These are phyloP conservation scores for Aspidoscelis tigris DNA, from an alignment of 2,113 vertebrate genomes.

Conservation along the genomic window DNA sequence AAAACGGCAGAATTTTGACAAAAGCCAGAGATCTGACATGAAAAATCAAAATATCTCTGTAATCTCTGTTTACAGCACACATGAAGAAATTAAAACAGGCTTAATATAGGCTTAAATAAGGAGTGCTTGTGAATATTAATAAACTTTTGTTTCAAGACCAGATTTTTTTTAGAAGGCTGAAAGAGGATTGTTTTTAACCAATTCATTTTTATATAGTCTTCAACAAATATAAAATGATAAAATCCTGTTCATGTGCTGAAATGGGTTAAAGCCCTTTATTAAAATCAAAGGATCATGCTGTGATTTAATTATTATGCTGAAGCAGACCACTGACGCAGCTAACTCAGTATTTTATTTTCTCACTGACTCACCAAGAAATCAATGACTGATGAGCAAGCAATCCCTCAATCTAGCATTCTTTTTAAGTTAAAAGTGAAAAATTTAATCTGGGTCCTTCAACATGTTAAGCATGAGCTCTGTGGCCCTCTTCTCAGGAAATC, in stretches of 20 bases:
- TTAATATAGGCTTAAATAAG: slow-evolving; percentile 81
- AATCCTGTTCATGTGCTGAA: slow-evolving; percentile 49
- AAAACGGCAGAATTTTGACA: slow-evolving; percentile 71
- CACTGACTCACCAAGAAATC: not conserved
- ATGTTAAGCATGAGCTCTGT: not conserved
- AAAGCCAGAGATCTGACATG: slow-evolving; percentile 68
- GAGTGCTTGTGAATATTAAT: slow-evolving; percentile 80
- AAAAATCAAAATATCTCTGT: slow-evolving; percentile 77
- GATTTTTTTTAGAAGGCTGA: slow-evolving; percentile 71
- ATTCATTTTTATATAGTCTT: slow-evolving; percentile 75
- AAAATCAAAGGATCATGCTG: slow-evolving; percentile 8
- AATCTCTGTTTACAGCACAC: slow-evolving; percentile 81
- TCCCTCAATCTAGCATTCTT: not conserved
- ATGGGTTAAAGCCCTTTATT: slow-evolving; percentile 27
- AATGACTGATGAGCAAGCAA: not conserved
- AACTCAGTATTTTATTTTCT: not conserved
- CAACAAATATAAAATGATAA: slow-evolving; percentile 67
- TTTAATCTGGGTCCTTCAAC: not conserved
- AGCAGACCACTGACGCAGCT: not conserved
- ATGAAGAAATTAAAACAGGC: slow-evolving; percentile 80
- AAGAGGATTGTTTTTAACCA: slow-evolving; percentile 77
- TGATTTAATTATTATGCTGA: slow-evolving; percentile 7
- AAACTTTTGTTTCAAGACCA: slow-evolving; percentile 75
- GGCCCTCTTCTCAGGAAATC: not conserved
- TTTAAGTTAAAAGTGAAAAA: not conserved